Conservation (phyloP, 2,113 vertebrate genomes). For the Uropsilus gracilis region DNA sequence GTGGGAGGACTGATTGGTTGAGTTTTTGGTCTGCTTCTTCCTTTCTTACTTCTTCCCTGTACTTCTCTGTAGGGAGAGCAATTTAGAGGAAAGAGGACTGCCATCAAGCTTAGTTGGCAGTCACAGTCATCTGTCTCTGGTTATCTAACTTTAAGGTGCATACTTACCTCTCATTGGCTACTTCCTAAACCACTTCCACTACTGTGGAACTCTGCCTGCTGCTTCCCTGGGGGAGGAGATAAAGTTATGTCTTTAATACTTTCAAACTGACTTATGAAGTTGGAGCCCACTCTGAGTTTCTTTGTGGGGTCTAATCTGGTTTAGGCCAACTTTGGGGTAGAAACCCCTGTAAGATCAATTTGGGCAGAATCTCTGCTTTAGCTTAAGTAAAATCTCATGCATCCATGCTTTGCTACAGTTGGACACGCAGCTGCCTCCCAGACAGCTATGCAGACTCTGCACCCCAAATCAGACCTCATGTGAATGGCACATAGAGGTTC, state of each 20-base stretch:
- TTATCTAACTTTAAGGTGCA: not conserved
- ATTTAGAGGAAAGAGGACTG: not conserved
- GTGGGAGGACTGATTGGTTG: fast-evolving
- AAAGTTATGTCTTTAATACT: not conserved
- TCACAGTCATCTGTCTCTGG: not conserved
- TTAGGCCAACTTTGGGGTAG: too few relatives aligned
- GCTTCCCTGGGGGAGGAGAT: not conserved
- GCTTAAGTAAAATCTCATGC: not conserved
- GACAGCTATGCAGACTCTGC: not conserved
- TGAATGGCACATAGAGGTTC: too few relatives aligned
- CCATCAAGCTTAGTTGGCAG: not conserved
- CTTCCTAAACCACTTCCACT: not conserved
- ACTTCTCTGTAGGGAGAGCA: not conserved
- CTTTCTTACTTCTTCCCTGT: not conserved
- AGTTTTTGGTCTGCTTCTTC: not conserved
- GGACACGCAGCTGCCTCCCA: fast-evolving
- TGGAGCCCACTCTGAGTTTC: not conserved
- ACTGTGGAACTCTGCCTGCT: not conserved
- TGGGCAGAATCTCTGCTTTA: not conserved
- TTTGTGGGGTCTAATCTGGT: not conserved
- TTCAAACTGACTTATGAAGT: not conserved
- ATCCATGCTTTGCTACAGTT: not conserved
- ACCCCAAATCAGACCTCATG: too few relatives aligned
- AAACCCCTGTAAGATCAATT: not conserved
- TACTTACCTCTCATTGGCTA: not conserved